These are phyloP conservation scores for Tiliqua scincoides DNA, from an alignment of 2,113 vertebrate species.

Conservation along the genomic window DNA sequence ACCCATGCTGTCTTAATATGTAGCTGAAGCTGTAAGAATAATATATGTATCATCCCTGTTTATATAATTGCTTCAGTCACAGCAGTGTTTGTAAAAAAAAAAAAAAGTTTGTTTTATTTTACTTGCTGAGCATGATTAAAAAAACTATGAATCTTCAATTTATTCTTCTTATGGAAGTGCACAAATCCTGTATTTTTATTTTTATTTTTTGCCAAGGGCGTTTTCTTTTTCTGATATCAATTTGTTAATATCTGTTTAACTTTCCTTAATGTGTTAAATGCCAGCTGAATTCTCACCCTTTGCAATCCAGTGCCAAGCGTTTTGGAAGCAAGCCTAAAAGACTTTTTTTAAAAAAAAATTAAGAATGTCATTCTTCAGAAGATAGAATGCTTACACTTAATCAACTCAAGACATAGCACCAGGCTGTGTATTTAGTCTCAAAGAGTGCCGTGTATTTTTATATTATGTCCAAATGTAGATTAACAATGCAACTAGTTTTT, in stretches of 20 bases:
- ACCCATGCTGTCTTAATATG: conserved; percentile 4
- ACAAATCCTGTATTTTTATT: not conserved
- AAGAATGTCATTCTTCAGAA: conserved; percentile 23
- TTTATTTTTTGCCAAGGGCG: conserved; percentile 7
- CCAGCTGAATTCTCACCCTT: not conserved
- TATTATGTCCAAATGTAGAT: not conserved
- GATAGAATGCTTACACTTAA: conserved; percentile 17
- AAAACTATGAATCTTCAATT: conserved; percentile 43
- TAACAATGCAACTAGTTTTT: not conserved
- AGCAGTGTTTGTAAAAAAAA: not conserved
- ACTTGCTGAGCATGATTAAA: conserved; percentile 35
- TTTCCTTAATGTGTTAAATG: conserved; percentile 20
- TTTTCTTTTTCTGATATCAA: conserved; percentile 7
- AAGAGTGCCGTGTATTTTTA: conserved; percentile 16
- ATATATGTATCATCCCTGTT: not conserved
- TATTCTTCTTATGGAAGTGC: conserved; percentile 34
- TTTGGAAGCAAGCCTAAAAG: conserved; percentile 33
- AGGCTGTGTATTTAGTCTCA: not conserved
- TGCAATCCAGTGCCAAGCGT: conserved; percentile 25
- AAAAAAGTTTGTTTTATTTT: conserved; percentile 16
- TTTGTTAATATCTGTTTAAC: conserved; percentile 38
- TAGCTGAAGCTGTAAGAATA: not conserved
- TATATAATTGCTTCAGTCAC: not conserved
- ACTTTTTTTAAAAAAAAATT: conserved; percentile 4
- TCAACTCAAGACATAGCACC: conserved; percentile 5